These are phyloP conservation scores for Hemicentrotus pulcherrimus DNA, from an alignment of 35 echinoderm and acorn worm genomes.

Conservation along the genomic window DNA sequence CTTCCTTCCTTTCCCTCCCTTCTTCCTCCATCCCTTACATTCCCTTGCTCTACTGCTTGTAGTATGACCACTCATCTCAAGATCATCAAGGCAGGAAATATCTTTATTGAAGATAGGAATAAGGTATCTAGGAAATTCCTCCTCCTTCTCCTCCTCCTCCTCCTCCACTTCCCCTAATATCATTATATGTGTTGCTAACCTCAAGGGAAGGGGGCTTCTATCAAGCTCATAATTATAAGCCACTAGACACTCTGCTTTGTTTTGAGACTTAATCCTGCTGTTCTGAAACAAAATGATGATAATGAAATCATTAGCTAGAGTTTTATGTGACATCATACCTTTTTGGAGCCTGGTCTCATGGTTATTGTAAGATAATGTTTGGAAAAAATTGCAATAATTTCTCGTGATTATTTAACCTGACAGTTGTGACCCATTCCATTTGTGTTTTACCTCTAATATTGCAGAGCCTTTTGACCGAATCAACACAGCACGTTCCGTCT, in stretches of 20 bases:
- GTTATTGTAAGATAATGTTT: too few species aligned
- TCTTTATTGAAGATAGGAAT: constrained; percentile 62
- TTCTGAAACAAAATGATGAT: too few species aligned
- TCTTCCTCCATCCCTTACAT: not conserved
- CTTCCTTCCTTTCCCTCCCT: not conserved
- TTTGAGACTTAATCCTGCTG: too few species aligned
- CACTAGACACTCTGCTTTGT: too few species aligned
- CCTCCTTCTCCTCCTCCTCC: too few species aligned
- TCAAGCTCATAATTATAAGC: too few species aligned
- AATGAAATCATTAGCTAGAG: too few species aligned
- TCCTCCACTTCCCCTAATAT: too few species aligned
- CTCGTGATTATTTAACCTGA: not conserved
- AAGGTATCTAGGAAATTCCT: not conserved
- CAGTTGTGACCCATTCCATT: not conserved
- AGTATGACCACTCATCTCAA: not conserved
- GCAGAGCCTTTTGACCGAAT: constrained; percentile 75
- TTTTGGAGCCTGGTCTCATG: too few species aligned
- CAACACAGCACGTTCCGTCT: constrained; percentile 71
- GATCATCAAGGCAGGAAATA: not conserved
- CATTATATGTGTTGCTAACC: not conserved
- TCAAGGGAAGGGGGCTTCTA: too few species aligned
- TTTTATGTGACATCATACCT: too few species aligned
- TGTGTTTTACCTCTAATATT: not conserved
- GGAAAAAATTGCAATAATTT: too few species aligned
- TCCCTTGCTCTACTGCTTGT: not conserved